phyloP scores from a whole-genome alignment of 2,797 vertebrate species.

The Lycodopsis pacificus region DNA sequence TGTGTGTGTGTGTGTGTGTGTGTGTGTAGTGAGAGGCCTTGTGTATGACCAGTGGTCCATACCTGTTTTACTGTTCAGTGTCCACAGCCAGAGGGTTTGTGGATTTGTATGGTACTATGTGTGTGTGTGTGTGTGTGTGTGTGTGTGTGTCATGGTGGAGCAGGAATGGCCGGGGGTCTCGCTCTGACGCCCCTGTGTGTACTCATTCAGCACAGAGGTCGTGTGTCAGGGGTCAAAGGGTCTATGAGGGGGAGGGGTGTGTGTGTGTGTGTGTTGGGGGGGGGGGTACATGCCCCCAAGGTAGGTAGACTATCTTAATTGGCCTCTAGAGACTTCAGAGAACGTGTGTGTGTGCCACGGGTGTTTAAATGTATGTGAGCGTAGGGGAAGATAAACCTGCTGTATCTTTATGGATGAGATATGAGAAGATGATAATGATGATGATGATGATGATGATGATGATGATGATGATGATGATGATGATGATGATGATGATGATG shows the following conservation, averaged over 20 bases:
- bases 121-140: conserved; percentile 39
- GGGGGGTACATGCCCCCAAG: conserved; percentile 65
- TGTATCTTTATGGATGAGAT: conserved; percentile 49
- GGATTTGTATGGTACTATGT: conserved; percentile 28
- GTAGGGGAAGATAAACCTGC: conserved; percentile 30
- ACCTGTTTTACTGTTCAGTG: conserved; percentile 63
- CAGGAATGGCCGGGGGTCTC: conserved; percentile 73
- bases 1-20: conserved; percentile 36
- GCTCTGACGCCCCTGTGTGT: conserved; percentile 82
- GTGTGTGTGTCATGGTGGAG: conserved; percentile 42
- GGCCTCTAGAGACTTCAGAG: conserved; percentile 73
- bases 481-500: no score
- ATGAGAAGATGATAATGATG: conserved; percentile 33
- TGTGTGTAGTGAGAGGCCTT: conserved; percentile 41
- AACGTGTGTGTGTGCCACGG: conserved; percentile 25
- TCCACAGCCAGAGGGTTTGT: conserved; percentile 54
- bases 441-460: background rate
- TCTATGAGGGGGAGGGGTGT: conserved; percentile 40
- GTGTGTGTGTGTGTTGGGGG: conserved; percentile 14
- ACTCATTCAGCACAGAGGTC: conserved; percentile 86
- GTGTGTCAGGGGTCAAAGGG: conserved; percentile 88
- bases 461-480: background rate
- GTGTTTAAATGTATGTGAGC: conserved; percentile 29
- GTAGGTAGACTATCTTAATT: conserved; percentile 84
- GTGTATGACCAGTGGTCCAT: conserved; percentile 64